Evolutionary conservation across 2,113 vertebrate genomes (phyloP), one percentile per base, ranked within the genome.

Genomic region (Muscicapa adusta): DNA sequence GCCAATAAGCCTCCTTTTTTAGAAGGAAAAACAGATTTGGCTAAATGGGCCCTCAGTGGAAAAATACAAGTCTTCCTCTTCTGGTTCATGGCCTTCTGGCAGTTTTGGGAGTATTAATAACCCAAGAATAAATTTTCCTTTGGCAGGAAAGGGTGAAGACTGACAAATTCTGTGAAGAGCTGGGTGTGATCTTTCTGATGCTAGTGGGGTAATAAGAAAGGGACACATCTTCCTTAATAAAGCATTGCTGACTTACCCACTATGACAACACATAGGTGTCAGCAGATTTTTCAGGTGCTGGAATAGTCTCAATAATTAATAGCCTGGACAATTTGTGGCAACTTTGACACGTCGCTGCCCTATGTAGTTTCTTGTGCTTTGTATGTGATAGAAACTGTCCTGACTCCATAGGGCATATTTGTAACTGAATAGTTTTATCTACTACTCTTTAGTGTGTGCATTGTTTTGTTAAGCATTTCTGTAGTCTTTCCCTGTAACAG

Each of bases 341-440:
- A 4, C 6, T 79, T 54, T 63, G 38, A 16, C 20, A 43, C 0
- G 0, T 56, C 2, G 2, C n/a, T 91, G 33, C 14, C 38, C 5
- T 57, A 1, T 62, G 48, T 57, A 47, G 7, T 77, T 94, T 72
- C 57, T 71, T 89, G 54, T 67, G 13, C n/a, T 61, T 89, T 72
- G 8, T 29, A 11, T 72, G 9, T 72, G 66, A 33, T 72, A 61
- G 48, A 87, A 78, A 10, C 61, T 89, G 22, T 17, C 15, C n/a
- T 79, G 28, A 48, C 25, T 76, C 36, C 31, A 17, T 12, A 33
- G 40, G 43, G 18, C 12, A 26, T 65, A 56, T 50, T 95, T 5
- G 3, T 88, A 66, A 73, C 22, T 42, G 36, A 83, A 54, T 19
- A 54, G 28, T 60, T 78, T 6, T 50, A 45, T 68, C n/a, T 75